A percentile compares a stretch with the other conserved stretches of the same genome.
Conservation (phyloP, 1,140 invertebrate genomes). For the Neodiprion pinetum region DNA sequence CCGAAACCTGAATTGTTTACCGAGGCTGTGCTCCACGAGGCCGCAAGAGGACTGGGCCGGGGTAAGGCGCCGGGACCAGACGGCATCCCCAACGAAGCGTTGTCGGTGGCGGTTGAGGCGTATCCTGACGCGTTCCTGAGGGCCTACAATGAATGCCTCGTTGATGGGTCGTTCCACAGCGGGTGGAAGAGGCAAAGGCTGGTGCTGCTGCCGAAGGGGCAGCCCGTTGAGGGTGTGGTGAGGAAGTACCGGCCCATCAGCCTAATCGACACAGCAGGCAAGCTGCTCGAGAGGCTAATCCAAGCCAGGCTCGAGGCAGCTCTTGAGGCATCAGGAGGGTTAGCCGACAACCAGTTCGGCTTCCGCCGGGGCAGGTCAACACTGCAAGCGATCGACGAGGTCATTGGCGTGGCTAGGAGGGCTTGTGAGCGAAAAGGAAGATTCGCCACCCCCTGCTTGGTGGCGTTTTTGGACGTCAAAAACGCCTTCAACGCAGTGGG, state of each 20-base stretch:
- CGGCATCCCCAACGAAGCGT: slow-evolving; percentile 8
- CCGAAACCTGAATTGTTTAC: no score
- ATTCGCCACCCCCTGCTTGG: slow-evolving; percentile 13
- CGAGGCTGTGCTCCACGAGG: no score
- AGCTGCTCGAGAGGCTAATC: slow-evolving; percentile 48
- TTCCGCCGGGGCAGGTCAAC: slow-evolving; percentile 44
- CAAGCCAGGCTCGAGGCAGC: slow-evolving; percentile 30
- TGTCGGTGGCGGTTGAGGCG: no score
- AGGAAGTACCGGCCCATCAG: slow-evolving; percentile 8
- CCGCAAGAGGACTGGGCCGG: no score
- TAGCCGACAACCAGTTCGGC: slow-evolving; percentile 44
- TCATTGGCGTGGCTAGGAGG: slow-evolving; percentile 11
- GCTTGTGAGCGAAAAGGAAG: slow-evolving; percentile 18
- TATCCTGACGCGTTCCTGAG: no score
- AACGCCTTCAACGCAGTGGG: slow-evolving; percentile 29
- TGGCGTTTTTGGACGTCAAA: slow-evolving; percentile 13
- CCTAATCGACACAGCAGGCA: slow-evolving; percentile 47
- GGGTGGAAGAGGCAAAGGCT: no score
- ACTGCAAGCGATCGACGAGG: slow-evolving; percentile 38
- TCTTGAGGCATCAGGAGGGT: slow-evolving; percentile 20
- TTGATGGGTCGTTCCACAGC: no score
- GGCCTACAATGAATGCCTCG: no score
- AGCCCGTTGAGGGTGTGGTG: no score
- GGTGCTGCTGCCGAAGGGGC: no score
- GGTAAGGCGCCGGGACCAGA: slow-evolving; percentile 35